Percentiles rank a stretch among this genome's conserved stretches.
Conservation (phyloP, 1,140 invertebrate genomes). For the Trachymyrmex septentrionalis region DNA sequence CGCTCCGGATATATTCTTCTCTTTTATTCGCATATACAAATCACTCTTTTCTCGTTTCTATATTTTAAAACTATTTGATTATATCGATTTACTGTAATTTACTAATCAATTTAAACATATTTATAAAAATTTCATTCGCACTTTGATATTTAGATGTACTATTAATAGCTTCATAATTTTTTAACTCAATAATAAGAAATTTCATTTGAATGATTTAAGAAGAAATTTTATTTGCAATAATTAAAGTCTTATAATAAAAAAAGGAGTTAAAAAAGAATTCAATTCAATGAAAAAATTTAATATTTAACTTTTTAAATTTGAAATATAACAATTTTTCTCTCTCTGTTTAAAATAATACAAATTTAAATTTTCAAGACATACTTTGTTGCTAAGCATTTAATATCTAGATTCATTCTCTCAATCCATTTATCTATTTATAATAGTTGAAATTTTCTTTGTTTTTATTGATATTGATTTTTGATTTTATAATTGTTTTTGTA, state of each 20-base stretch:
- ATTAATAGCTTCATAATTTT: background rate
- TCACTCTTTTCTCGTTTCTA: background rate
- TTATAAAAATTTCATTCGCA: conserved; percentile 11
- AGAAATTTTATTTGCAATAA: background rate
- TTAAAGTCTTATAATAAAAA: conserved; percentile 8
- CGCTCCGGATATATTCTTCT: background rate
- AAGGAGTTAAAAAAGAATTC: background rate
- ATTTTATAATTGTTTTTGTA: conserved; percentile 5
- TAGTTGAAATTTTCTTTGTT: background rate
- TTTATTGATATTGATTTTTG: too few species aligned
- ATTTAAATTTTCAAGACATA: conserved; percentile 3
- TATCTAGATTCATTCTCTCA: background rate
- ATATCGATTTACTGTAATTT: conserved; percentile 23
- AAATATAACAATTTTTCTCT: background rate
- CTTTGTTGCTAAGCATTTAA: background rate
- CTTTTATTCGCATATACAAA: background rate
- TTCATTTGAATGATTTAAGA: background rate
- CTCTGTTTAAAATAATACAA: background rate
- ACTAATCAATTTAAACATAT: background rate
- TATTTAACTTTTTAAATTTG: background rate
- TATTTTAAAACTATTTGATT: conserved; percentile 47
- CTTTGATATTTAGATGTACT: background rate
- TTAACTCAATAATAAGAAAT: background rate
- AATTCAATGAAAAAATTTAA: conserved; percentile 11
- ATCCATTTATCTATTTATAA: background rate